These are phyloP conservation scores for Chloropsis hardwickii DNA, from an alignment of 2,113 vertebrate genomes.

Conservation along the genomic window DNA sequence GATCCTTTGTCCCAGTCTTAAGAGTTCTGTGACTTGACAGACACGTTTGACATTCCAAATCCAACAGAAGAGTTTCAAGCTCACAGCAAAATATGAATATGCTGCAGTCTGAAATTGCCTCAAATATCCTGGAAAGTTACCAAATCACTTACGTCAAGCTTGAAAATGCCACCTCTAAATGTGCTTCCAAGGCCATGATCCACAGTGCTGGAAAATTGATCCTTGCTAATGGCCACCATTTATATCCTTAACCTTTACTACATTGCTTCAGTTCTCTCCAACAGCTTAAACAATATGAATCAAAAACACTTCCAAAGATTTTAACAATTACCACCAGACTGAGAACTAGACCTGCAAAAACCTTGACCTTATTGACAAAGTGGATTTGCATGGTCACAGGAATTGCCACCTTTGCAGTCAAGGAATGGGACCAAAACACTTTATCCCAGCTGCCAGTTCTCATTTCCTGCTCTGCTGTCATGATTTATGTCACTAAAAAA, in stretches of 20 bases:
- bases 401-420: background rate
- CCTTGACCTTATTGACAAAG: background rate
- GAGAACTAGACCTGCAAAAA: background rate
- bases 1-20: background rate
- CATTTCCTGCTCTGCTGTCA: background rate
- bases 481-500: background rate
- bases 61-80: background rate
- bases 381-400: background rate
- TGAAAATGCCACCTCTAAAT: background rate
- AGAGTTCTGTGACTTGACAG: background rate
- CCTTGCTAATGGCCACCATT: background rate
- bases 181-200: background rate
- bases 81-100: background rate
- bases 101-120: background rate
- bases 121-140: background rate
- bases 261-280: background rate
- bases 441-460: background rate
- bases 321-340: background rate
- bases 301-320: background rate
- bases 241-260: constrained; percentile 1
- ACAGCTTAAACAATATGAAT: background rate
- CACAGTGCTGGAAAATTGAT: background rate
- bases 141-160: background rate
- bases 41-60: background rate
- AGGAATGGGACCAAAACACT: background rate